A percentile compares a stretch with the other conserved stretches of the same genome.
phyloP scores from a whole-genome alignment of 2,888 invertebrate genomes.

The Doris montereyensis region DNA sequence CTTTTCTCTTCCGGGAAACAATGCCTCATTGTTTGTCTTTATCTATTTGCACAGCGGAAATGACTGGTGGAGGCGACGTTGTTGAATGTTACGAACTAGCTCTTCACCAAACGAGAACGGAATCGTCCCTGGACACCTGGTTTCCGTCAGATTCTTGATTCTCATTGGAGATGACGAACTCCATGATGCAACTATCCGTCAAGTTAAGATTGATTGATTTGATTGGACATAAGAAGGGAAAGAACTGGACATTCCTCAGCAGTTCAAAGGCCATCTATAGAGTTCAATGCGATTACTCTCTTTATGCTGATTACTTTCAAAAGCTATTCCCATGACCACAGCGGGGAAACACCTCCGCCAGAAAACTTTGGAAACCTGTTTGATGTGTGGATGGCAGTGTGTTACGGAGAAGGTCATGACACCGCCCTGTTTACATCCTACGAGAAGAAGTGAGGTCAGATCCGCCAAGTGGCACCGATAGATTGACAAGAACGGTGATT shows the following conservation, averaged over 20 bases:
- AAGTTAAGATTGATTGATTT: slow-evolving; percentile 62
- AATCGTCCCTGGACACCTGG: slow-evolving; percentile 66
- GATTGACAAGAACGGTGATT: too few species aligned
- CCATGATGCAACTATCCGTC: slow-evolving; percentile 55
- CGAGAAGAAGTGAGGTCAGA: slow-evolving; percentile 55
- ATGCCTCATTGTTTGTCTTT: too few species aligned
- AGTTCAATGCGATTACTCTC: slow-evolving; percentile 36
- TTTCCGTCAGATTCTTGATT: slow-evolving; percentile 62
- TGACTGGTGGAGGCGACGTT: slow-evolving; percentile 65
- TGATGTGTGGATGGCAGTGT: slow-evolving; percentile 69
- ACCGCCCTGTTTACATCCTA: slow-evolving; percentile 42
- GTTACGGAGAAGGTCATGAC: slow-evolving; percentile 58
- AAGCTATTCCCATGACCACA: slow-evolving; percentile 55
- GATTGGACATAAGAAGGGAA: slow-evolving; percentile 53
- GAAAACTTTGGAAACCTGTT: slow-evolving; percentile 63
- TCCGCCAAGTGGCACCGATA: too few species aligned
- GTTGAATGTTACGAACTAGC: slow-evolving; percentile 71
- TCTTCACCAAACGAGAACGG: slow-evolving; percentile 59
- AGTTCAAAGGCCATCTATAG: slow-evolving; percentile 41
- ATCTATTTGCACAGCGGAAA: slow-evolving; percentile 47
- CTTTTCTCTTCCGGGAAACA: too few species aligned
- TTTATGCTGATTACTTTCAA: slow-evolving; percentile 51
- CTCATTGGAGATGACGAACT: slow-evolving; percentile 69
- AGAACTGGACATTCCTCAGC: slow-evolving; percentile 28
- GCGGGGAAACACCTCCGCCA: slow-evolving; percentile 60